A percentile compares a stretch with the other conserved stretches of the same genome.
These are phyloP conservation scores for Damaliscus lunatus DNA, from an alignment of 2,113 vertebrate genomes.

Conservation along the genomic window DNA sequence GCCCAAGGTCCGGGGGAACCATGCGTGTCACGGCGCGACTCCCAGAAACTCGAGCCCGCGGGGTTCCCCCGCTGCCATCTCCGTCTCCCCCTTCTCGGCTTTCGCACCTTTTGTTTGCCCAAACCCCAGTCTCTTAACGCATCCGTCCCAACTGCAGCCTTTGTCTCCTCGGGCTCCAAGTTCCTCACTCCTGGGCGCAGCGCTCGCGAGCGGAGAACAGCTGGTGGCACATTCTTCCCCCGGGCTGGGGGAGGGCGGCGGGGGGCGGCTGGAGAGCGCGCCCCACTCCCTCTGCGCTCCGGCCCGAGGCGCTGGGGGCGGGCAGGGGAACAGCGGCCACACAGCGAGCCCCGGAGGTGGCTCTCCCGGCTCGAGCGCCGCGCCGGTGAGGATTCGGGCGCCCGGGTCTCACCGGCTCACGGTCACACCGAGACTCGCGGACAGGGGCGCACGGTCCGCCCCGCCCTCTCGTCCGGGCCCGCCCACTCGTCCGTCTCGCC, in stretches of 20 bases:
- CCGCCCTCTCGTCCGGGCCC: background rate
- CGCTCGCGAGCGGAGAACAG: constrained; percentile 44
- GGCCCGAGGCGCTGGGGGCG: background rate
- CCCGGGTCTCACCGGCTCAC: background rate
- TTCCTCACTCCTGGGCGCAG: constrained; percentile 51
- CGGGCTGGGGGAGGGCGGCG: background rate
- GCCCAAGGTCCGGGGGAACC: constrained; percentile 42
- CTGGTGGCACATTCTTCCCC: constrained; percentile 65
- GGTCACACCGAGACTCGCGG: background rate
- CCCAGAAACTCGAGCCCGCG: background rate
- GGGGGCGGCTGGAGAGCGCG: background rate
- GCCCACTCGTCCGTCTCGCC: background rate
- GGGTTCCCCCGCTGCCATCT: constrained; percentile 52
- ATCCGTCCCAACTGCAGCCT: constrained; percentile 51
- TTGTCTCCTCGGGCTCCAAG: constrained; percentile 64
- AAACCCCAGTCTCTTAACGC: constrained; percentile 24
- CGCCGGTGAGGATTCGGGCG: background rate
- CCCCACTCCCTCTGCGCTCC: background rate
- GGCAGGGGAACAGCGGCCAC: background rate
- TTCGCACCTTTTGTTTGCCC: constrained; percentile 59
- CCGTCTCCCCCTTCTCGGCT: background rate
- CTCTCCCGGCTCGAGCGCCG: background rate
- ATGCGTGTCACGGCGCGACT: constrained; percentile 57
- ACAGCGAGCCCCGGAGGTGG: background rate
- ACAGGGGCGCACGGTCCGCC: background rate